phyloP scores from a whole-genome alignment of 1,140 invertebrate species.

The Orussus abietinus region DNA sequence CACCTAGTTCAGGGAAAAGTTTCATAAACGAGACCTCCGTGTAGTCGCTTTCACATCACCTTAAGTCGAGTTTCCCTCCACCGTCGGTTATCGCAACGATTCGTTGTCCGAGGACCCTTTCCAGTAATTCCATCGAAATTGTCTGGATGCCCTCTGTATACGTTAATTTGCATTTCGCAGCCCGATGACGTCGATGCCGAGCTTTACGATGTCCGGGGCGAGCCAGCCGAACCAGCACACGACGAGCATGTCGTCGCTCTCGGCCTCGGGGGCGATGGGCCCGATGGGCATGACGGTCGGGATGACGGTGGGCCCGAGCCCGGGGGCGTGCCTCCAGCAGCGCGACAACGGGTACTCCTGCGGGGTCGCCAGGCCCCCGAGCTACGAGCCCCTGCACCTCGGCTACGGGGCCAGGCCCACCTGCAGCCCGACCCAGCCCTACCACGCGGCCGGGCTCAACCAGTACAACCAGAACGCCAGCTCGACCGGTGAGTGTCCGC shows the following conservation, averaged over 20 bases:
- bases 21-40: no score
- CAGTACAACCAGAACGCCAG: conserved; percentile 61
- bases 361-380: conserved; percentile 57
- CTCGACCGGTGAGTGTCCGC: conserved; percentile 59
- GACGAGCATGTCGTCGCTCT: conserved; percentile 45
- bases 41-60: no score
- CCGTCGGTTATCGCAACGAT: no score
- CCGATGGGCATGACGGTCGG: conserved; percentile 52
- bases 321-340: conserved; percentile 65
- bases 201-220: conserved; percentile 51
- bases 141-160: no score
- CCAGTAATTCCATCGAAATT: no score
- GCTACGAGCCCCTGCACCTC: conserved; percentile 66
- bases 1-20: no score
- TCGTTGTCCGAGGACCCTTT: no score
- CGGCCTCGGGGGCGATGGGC: conserved; percentile 50
- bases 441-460: conserved; percentile 59
- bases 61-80: no score
- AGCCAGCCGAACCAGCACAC: conserved; percentile 42
- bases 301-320: conserved; percentile 54
- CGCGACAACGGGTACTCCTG: conserved; percentile 63
- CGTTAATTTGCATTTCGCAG: no score
- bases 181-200: conserved; percentile 59
- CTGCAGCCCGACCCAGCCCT: conserved; percentile 64
- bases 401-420: conserved; percentile 62